phyloP scores from a whole-genome alignment of 1,140 invertebrate genomes.

The Steinernema feltiae region DNA sequence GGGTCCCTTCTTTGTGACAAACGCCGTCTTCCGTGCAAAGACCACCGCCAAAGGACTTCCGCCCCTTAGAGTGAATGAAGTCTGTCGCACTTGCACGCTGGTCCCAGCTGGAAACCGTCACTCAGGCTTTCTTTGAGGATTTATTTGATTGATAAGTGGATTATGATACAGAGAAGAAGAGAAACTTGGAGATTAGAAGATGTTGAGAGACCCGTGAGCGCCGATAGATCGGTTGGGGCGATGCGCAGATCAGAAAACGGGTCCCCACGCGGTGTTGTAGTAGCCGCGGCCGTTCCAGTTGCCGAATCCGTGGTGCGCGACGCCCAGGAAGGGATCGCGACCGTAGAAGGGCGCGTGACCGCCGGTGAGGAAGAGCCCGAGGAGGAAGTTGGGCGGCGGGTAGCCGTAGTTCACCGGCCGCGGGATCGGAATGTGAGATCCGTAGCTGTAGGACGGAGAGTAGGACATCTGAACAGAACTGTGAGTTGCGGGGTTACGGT shows the following conservation, averaged over 20 bases:
- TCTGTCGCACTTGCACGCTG: no score
- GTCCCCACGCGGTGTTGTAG: conserved; percentile 18
- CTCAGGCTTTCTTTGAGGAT: not conserved
- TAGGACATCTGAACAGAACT: not conserved
- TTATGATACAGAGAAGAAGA: not conserved
- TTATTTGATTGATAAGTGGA: not conserved
- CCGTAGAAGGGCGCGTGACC: conserved; percentile 22
- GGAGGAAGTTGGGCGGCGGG: conserved; percentile 19
- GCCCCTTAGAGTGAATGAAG: no score
- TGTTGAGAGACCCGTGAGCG: not conserved
- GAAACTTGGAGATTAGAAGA: not conserved
- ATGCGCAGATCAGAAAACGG: not conserved
- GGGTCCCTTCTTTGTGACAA: no score
- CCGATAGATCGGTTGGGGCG: not conserved
- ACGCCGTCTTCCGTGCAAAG: no score
- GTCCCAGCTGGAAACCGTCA: not conserved
- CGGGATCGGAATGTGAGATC: not conserved
- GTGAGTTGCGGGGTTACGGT: no score
- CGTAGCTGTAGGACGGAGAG: conserved; percentile 12
- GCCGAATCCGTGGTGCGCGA: conserved; percentile 30
- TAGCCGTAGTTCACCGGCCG: conserved; percentile 21
- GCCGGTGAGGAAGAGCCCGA: conserved; percentile 22
- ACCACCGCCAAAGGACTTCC: no score
- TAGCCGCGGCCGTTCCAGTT: conserved; percentile 26
- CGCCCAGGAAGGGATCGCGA: conserved; percentile 28